Base-by-base conservation (phyloP, 1,140 invertebrate genomes). In the Drosophila watanabei region DNA sequence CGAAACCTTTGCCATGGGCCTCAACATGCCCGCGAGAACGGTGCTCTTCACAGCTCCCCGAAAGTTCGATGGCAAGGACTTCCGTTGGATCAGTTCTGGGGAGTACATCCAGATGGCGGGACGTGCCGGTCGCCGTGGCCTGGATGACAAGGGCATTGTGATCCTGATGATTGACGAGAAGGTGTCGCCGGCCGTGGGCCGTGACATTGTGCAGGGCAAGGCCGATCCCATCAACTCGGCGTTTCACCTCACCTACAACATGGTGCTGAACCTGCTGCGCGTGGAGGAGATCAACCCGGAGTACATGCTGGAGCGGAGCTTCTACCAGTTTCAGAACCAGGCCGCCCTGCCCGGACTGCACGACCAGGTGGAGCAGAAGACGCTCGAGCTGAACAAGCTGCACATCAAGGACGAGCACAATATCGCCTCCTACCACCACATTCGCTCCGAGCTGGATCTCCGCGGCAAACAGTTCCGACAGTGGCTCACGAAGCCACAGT, bases 31-130 rank as follows among this genome's bases (percentile, higher is more conserved):
- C 32, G 99, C 99, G 0, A 96, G 99, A 91, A 99, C 99, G 1
- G 99, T 99, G 1, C 94, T 99, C 0, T 99, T 99, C 83, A 99
- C 98, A 0, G 96, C 96, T 45, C 96, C 97, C 16, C 95, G 98
- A 41, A 99, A 99, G 94, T 99, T 98, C 94, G 99, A 99, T 94
- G 99, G 99, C n/a, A 98, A 97, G 94, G 97, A 98, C 85, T 98
- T 98, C 85, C 95, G 99, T 5, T 95, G 96, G 97, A 95, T 99
- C 49, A 97, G 98, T 0, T 99, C 98, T 10, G 99, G 99, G 8
- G 99, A 99, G 94, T 99, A 99, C 90, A 99, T 99, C 86, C 99
- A 99, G 93, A 99, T 99, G 99, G 98, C 98, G 51, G 99, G 99
- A 5, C 94, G 99, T 77, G 99, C 99, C n/a, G 99, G 99, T 28